These are phyloP conservation scores for Colinus virginianus DNA, from an alignment of 2,113 vertebrate species.

Conservation along the genomic window DNA sequence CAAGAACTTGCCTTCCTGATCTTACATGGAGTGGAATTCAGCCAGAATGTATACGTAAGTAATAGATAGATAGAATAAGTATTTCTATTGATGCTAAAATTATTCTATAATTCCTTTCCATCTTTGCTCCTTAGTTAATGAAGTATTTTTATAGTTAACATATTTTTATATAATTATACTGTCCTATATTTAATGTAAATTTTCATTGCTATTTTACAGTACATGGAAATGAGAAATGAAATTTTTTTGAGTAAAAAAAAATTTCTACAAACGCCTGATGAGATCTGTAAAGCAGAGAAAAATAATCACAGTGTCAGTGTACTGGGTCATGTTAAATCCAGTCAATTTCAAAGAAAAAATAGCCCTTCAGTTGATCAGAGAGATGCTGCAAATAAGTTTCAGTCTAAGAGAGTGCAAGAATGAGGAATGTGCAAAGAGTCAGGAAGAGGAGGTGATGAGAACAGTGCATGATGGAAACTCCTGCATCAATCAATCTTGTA, in stretches of 20 bases:
- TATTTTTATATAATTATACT: not conserved
- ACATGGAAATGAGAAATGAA: not conserved
- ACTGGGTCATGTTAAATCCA: not conserved
- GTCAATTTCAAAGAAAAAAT: not conserved
- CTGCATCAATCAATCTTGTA: not conserved
- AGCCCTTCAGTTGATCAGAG: not conserved
- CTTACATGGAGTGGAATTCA: conserved; percentile 95
- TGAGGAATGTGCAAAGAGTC: not conserved
- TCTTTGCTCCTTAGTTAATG: not conserved
- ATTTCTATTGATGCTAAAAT: not conserved
- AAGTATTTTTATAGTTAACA: not conserved
- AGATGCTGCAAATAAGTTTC: not conserved
- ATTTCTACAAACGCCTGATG: not conserved
- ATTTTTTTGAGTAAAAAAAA: not conserved
- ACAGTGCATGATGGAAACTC: not conserved
- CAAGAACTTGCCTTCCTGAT: conserved; percentile 92
- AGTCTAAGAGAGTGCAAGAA: not conserved
- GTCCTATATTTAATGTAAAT: not conserved
- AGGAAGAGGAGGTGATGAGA: not conserved
- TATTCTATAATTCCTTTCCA: accelerated
- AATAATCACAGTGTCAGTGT: not conserved
- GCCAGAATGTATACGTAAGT: conserved; percentile 94
- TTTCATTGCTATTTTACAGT: not conserved
- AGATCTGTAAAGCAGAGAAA: not conserved
- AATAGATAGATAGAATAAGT: not conserved